These are phyloP conservation scores for Archocentrus centrarchus DNA, from an alignment of 2,113 vertebrate species.

Conservation along the genomic window DNA sequence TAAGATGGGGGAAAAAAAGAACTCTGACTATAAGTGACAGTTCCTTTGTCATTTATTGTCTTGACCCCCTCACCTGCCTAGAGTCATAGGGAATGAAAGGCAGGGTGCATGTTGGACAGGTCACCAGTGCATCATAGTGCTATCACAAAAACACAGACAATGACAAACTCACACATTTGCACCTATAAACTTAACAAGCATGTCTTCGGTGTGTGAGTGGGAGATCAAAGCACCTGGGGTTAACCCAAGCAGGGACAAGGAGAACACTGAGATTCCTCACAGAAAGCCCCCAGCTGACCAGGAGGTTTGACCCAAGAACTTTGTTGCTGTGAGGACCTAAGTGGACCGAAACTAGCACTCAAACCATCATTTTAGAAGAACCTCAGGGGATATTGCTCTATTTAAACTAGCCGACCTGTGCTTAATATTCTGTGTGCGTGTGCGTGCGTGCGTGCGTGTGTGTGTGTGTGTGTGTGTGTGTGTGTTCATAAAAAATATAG, in stretches of 20 bases:
- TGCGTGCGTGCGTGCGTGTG: too few species aligned
- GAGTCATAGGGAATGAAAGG: background rate
- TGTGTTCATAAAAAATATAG: too few species aligned
- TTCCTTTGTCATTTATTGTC: background rate
- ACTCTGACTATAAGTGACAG: background rate
- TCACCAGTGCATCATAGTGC: background rate
- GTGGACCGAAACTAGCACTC: too few species aligned
- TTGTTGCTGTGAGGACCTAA: too few species aligned
- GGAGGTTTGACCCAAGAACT: background rate
- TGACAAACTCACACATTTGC: background rate
- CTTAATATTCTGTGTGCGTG: too few species aligned
- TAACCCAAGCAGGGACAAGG: background rate
- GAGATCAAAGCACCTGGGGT: background rate
- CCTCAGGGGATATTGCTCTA: too few species aligned
- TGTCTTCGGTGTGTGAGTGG: background rate
- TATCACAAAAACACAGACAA: background rate
- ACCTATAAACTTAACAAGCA: background rate
- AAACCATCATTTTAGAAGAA: too few species aligned
- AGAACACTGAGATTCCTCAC: background rate
- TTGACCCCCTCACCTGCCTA: background rate
- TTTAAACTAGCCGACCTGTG: too few species aligned
- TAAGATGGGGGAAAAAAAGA: background rate
- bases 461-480: too few species aligned
- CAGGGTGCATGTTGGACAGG: background rate
- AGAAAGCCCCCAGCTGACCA: background rate